These are phyloP conservation scores for Lepilemur ruficaudatus DNA, from an alignment of 2,797 vertebrate genomes.

Conservation along the genomic window DNA sequence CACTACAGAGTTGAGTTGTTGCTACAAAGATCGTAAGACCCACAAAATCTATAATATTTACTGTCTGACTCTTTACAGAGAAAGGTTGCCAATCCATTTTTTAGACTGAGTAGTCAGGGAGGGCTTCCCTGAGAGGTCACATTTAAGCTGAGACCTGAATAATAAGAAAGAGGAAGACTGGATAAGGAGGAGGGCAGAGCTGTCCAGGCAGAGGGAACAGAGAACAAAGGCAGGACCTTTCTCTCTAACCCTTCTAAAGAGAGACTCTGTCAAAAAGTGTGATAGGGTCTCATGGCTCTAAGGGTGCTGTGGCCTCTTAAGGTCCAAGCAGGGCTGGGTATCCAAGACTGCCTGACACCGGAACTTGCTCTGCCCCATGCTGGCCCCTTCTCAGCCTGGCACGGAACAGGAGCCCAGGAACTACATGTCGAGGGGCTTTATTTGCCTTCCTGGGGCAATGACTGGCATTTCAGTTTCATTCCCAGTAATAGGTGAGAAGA, in stretches of 20 bases:
- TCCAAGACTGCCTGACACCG: not conserved
- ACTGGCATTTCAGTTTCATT: not conserved
- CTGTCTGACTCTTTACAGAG: not conserved
- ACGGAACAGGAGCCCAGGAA: not conserved
- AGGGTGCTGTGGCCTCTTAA: not conserved
- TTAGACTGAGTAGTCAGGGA: not conserved
- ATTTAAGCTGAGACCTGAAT: not conserved
- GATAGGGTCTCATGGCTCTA: too few relatives aligned
- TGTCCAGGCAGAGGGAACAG: not conserved
- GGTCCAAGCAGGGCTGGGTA: not conserved
- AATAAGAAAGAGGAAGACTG: not conserved
- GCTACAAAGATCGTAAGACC: not conserved
- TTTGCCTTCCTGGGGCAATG: conserved; percentile 38
- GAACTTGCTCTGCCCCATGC: not conserved
- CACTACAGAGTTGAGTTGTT: not conserved
- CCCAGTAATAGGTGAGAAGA: not conserved
- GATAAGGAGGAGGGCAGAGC: not conserved
- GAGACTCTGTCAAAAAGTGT: not conserved
- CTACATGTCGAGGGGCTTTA: not conserved
- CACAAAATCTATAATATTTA: not conserved
- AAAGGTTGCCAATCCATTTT: not conserved
- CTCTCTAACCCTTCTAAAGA: not conserved
- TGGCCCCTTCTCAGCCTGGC: not conserved
- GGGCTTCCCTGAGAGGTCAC: not conserved
- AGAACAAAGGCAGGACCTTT: not conserved